Evolutionary conservation across 2,113 vertebrate genomes (phyloP), one percentile per base, ranked within the genome.

Genomic region (Megaceryle torquata): DNA sequence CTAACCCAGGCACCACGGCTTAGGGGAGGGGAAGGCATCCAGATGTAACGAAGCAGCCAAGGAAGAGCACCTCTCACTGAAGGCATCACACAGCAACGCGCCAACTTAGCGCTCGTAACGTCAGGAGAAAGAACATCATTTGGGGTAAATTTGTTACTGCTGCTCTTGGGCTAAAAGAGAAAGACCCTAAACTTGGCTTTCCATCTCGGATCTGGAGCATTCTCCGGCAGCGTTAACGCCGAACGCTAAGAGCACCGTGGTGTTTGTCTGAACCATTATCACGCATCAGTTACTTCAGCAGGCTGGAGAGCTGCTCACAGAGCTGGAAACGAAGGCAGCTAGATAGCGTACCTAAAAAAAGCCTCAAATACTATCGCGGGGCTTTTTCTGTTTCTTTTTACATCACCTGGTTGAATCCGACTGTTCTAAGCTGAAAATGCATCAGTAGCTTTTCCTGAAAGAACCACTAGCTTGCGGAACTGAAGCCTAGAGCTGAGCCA

Each of bases 41-140:
- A 11, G 10, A 26, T 0, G 3, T 50, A 54, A 48, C 0, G 7
- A n/a, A 63, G 67, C 20, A 72, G 35, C 48, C 57, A 44, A 43
- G n/a, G 50, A 16, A 35, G 6, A 33, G 2, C 86, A 44, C 13
- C 61, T 61, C 72, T 12, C 10, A 50, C 72, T 6, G 17, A 57
- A 44, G 0, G 3, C 22, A 21, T 13, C n/a, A 19, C 56, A 9
- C 0, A 9, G 14, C 1, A 5, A 26, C 16, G 8, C 1, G 2
- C n/a, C 48, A 85, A 64, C 31, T 5, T 6, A 64, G 22, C 24
- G 25, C 5, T 41, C 11, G 11, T 1, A 43, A 22, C 4, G 22
- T 0, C 3, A 1, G 16, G 21, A 48, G 5, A 16, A 65, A 50
- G 22, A 64, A 24, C 3, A 39, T 9, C 2, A 39, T 9, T 10